Conservation (phyloP, 2,888 invertebrate species). For the Caenorhabditis virilis region DNA sequence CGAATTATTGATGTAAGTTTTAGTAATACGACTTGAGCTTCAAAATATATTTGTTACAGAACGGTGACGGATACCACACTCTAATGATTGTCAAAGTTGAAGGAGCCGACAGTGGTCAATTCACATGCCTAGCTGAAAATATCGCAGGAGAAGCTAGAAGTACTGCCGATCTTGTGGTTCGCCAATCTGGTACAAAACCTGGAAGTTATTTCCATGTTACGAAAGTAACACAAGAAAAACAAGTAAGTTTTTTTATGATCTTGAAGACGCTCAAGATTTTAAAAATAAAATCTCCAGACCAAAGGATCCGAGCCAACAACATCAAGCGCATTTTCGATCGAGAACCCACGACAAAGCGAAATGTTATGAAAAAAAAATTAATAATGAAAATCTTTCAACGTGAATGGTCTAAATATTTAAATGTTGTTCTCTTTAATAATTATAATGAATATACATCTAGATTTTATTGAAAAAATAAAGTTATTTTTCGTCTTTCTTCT, state of each 20-base stretch:
- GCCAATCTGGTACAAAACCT: conserved; percentile 58
- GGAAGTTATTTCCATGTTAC: conserved; percentile 68
- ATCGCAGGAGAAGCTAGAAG: conserved; percentile 80
- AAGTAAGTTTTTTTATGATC: conserved; percentile 33
- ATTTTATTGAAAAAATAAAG: conserved; percentile 13
- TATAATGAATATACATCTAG: background rate
- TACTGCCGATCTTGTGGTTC: conserved; percentile 79
- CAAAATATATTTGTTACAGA: conserved; percentile 39
- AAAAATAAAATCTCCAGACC: conserved; percentile 16
- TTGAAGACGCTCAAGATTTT: background rate
- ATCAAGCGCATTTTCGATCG: conserved; percentile 49
- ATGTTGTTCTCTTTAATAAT: conserved; percentile 1
- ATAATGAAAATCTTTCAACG: conserved; percentile 3
- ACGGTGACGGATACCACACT: conserved; percentile 72
- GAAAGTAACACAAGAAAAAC: conserved; percentile 66
- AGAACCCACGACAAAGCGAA: conserved; percentile 50
- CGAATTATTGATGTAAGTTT: conserved; percentile 57
- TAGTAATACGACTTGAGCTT: background rate
- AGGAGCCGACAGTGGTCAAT: conserved; percentile 96
- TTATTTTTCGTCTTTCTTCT: conserved; percentile 2
- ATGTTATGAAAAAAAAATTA: conserved; percentile 33
- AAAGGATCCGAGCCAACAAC: conserved; percentile 45
- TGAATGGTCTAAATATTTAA: no score
- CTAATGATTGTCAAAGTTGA: conserved; percentile 86
- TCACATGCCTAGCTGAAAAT: conserved; percentile 89